Conservation (phyloP, 2,888 invertebrate genomes). For the Pseudococcus viburni region DNA sequence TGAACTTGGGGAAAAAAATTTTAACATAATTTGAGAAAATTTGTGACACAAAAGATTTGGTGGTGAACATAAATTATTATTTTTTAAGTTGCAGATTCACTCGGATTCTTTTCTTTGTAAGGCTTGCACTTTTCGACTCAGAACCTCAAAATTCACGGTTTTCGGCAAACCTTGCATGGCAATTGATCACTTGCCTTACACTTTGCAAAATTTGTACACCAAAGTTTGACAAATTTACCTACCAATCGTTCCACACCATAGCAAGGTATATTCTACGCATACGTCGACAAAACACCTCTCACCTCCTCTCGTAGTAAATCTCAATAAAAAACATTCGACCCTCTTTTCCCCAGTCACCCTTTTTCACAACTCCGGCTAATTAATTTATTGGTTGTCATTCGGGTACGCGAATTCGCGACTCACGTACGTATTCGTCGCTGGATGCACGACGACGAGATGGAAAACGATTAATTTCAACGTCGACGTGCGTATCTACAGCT, state of each 20-base stretch:
- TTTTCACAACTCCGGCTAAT: conserved; percentile 6
- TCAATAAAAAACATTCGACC: neutral
- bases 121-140: no score
- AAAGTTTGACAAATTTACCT: neutral
- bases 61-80: no score
- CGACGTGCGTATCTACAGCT: neutral
- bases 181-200: no score
- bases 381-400: conserved; percentile 31
- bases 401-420: neutral
- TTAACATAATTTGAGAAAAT: no score
- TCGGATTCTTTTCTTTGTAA: no score
- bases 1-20: no score
- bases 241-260: conserved; percentile 14
- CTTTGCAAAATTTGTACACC: no score
- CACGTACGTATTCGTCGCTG: neutral
- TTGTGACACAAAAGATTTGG: no score
- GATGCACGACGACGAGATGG: neutral
- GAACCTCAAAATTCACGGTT: no score
- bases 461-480: conserved; percentile 20
- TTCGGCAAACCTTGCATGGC: no score
- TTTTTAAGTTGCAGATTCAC: no score
- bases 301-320: neutral
- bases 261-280: neutral
- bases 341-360: neutral
- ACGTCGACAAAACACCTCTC: neutral